A percentile compares a stretch with the other conserved stretches of the same genome.
These are phyloP conservation scores for Xestobium rufovillosum DNA, from an alignment of 2,888 invertebrate genomes.

Conservation along the genomic window DNA sequence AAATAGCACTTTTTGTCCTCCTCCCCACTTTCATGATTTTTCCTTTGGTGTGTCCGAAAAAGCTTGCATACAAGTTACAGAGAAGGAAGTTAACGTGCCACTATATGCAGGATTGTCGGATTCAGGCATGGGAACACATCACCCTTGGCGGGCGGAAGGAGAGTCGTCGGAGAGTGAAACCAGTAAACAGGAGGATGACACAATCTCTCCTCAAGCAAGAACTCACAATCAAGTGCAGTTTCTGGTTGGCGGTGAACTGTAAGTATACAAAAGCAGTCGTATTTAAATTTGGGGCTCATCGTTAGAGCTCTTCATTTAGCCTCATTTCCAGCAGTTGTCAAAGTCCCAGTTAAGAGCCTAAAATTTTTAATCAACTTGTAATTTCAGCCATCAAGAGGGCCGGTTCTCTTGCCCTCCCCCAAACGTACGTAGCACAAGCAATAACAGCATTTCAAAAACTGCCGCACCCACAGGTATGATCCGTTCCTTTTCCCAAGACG, in stretches of 20 bases:
- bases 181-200: conserved; percentile 45
- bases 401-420: conserved; percentile 14
- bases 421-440: conserved; percentile 34
- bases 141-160: conserved; percentile 43
- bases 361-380: too few relatives aligned
- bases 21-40: too few relatives aligned
- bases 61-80: too few relatives aligned
- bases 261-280: too few relatives aligned
- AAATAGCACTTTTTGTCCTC: too few relatives aligned
- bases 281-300: too few relatives aligned
- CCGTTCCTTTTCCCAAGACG: conserved; percentile 49
- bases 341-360: too few relatives aligned
- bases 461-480: conserved; percentile 34
- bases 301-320: too few relatives aligned
- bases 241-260: conserved; percentile 44
- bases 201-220: conserved; percentile 20
- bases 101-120: conserved; percentile 26
- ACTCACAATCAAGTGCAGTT: conserved; percentile 40
- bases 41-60: too few relatives aligned
- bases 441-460: conserved; percentile 28
- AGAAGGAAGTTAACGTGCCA: too few relatives aligned
- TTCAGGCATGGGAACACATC: conserved; percentile 35
- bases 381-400: not conserved
- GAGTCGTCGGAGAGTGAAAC: conserved; percentile 53
- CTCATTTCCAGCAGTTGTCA: too few relatives aligned